phyloP scores from a whole-genome alignment of 2,113 vertebrate genomes.

The Neomonachus schauinslandi region DNA sequence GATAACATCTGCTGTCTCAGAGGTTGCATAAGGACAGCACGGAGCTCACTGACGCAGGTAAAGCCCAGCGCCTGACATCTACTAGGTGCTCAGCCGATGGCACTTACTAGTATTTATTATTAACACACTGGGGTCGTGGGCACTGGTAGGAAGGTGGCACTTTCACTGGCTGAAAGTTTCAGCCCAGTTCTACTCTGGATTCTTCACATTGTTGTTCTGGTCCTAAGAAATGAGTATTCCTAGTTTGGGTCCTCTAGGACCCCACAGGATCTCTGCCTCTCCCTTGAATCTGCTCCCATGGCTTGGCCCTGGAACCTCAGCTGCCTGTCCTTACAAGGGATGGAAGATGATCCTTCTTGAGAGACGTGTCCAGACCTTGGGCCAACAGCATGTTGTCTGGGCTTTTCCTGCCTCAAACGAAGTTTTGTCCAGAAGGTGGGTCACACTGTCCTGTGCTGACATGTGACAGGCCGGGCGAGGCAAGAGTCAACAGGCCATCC shows the following conservation, averaged over 20 bases:
- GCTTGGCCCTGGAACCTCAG: background rate
- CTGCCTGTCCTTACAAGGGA: conserved; percentile 7
- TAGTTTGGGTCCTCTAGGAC: background rate
- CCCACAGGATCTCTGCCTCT: background rate
- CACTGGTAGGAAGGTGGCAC: background rate
- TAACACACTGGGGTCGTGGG: fast-evolving
- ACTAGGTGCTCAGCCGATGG: background rate
- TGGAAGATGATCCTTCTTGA: conserved; percentile 4
- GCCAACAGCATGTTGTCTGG: conserved; percentile 32
- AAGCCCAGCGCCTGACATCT: background rate
- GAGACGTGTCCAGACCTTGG: background rate
- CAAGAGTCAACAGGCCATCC: background rate
- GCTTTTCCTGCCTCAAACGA: conserved; percentile 2
- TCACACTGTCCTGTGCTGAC: conserved; percentile 48
- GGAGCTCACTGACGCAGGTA: background rate
- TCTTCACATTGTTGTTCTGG: background rate
- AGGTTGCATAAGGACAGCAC: background rate
- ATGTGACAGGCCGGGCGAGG: background rate
- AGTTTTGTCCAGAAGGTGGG: conserved; percentile 50
- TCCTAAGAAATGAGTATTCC: background rate
- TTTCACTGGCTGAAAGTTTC: background rate
- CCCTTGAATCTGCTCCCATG: background rate
- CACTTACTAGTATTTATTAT: background rate
- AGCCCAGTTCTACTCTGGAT: background rate
- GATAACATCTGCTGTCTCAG: background rate